These are phyloP conservation scores for Lycia hirtaria DNA, from an alignment of 2,888 invertebrate genomes.

Conservation along the genomic window DNA sequence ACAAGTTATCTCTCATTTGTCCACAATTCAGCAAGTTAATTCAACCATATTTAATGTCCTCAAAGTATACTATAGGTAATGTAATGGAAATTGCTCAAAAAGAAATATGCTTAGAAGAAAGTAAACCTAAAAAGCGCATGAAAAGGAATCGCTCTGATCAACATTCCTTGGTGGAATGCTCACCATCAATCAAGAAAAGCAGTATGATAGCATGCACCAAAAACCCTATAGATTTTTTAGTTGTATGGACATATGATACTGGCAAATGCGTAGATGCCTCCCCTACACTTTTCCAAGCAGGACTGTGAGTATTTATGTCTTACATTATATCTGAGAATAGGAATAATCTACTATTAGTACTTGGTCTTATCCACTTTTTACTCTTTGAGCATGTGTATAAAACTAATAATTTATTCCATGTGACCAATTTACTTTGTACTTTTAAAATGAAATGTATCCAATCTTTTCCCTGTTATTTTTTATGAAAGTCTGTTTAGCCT, in stretches of 20 bases:
- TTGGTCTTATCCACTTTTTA: too few relatives aligned
- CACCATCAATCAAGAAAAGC: constrained; percentile 13
- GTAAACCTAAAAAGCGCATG: constrained; percentile 51
- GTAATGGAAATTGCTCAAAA: constrained; percentile 61
- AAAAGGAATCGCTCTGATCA: constrained; percentile 49
- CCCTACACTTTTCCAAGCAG: constrained; percentile 83
- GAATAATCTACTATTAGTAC: too few relatives aligned
- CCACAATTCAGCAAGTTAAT: constrained; percentile 79
- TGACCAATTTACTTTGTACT: too few relatives aligned
- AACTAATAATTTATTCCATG: too few relatives aligned
- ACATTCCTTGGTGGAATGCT: constrained; percentile 9
- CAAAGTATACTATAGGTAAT: constrained; percentile 69
- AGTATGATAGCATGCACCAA: background rate
- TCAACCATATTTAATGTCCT: constrained; percentile 82
- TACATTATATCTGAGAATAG: background rate
- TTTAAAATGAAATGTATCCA: too few relatives aligned
- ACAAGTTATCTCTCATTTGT: constrained; percentile 78
- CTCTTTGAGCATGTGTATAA: too few relatives aligned
- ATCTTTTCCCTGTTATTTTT: too few relatives aligned
- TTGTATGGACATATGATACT: constrained; percentile 87
- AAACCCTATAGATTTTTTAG: constrained; percentile 58
- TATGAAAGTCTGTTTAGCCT: too few relatives aligned
- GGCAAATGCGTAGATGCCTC: constrained; percentile 94
- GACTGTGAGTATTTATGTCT: constrained; percentile 67
- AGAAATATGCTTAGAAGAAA: constrained; percentile 51